Base-by-base conservation (phyloP, 2,888 invertebrate species). In the Polia nebulosa region DNA sequence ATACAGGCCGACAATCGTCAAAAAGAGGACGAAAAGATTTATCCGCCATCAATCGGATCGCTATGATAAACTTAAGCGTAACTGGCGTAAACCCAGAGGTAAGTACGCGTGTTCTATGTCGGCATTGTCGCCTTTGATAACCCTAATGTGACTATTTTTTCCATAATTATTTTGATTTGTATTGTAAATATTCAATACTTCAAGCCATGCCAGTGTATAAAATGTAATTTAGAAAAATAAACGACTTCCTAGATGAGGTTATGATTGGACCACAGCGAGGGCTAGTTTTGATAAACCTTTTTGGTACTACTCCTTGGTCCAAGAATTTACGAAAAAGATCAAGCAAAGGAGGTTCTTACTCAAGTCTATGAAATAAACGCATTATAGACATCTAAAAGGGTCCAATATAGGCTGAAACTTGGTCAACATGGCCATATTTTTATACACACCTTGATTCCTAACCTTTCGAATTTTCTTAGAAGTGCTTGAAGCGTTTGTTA, bases 21-120 rank as follows among this genome's bases (percentile, higher is more conserved):
- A 99, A 96, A 99, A 99, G 97, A 97, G 99, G 95, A 98, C 98
- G 87, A 99, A 99, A 96, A 98, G 98, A 96, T 99, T 99, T 96
- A 99, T 98, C 90, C 97, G 99, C 83, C 99, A 99, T 96, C 99
- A 99, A 95, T 99, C 99, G 90, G 99, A 99, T 96, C 97, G 99
- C 93, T 99, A 99, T 97, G 97, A 97, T 85, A 99, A 99, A 96
- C 96, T 99, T 84, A 99, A 98, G 97, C 97, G 98, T 85, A 99
- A 98, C 97, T 99, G 99, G 99, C 98, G 99, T 92, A 99, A 99
- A 96, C 99, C 99, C 25, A 99, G 99, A 96, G 99, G 96, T 96
- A 90, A 85, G 92, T 73, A 76, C 68, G 77, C 83, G 75, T 81
- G 81, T 74, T 76, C 47, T 39, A 45, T 39, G 39, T 58, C 22